Conservation (phyloP, 2,113 vertebrate genomes). For the Dendropsophus ebraccatus region DNA sequence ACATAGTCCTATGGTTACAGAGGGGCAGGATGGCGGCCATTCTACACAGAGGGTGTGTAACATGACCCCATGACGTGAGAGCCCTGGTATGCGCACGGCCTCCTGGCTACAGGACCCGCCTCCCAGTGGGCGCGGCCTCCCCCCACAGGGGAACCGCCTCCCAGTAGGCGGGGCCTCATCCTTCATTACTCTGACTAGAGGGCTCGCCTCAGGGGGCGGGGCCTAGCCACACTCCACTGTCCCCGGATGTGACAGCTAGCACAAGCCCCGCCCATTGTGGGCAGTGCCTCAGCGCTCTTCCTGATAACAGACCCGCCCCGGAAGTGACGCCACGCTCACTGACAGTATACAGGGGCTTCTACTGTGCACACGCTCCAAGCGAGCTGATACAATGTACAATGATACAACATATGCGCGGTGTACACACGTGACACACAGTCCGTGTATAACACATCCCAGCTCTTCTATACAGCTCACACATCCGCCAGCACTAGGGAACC, state of each 20-base stretch:
- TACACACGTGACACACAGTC: too few relatives aligned
- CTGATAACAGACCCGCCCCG: neutral
- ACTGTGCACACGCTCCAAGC: neutral
- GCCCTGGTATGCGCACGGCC: neutral
- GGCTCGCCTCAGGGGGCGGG: too few relatives aligned
- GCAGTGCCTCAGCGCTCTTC: neutral
- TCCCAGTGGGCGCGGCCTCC: neutral
- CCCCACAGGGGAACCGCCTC: neutral
- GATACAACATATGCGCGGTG: too few relatives aligned
- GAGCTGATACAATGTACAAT: neutral
- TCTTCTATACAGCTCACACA: neutral
- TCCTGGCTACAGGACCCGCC: too few relatives aligned
- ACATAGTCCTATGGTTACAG: neutral
- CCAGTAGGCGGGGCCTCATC: too few relatives aligned
- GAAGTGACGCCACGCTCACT: constrained; percentile 27
- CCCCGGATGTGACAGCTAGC: neutral
- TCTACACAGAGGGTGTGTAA: neutral
- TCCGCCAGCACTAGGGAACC: neutral
- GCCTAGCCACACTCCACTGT: too few relatives aligned
- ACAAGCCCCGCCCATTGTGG: neutral
- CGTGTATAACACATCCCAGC: too few relatives aligned
- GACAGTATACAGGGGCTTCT: constrained; percentile 53
- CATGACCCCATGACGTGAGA: constrained; percentile 6
- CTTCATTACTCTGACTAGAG: too few relatives aligned
- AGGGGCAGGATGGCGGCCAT: neutral